Conservation (phyloP, 2,797 vertebrate genomes). For the Philypnodon macrostomus region DNA sequence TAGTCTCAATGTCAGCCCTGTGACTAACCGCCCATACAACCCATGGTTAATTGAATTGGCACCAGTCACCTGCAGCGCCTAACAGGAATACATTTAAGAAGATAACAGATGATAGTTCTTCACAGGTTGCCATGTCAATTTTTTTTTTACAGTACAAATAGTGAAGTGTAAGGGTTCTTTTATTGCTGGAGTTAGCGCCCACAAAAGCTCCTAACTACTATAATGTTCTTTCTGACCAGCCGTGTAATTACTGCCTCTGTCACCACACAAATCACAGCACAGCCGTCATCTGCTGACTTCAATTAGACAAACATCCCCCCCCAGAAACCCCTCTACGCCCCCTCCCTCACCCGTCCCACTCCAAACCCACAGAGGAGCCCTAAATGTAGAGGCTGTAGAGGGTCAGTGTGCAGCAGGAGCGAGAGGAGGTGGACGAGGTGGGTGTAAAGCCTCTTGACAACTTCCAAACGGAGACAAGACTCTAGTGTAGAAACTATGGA, state of each 20-base stretch:
- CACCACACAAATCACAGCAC: constrained; percentile 71
- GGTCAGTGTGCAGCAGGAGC: constrained; percentile 37
- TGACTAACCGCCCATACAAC: no score
- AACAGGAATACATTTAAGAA: no score
- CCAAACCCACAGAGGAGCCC: constrained; percentile 52
- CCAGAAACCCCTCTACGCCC: background rate
- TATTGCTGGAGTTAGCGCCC: constrained; percentile 63
- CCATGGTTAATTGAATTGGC: no score
- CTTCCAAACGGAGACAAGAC: constrained; percentile 28
- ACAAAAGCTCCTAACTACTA: constrained; percentile 63
- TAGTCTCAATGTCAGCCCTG: no score
- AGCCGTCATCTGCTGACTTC: constrained; percentile 73
- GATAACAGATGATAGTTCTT: no score
- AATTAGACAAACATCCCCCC: constrained; percentile 61
- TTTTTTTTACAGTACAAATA: no score
- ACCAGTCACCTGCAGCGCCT: no score
- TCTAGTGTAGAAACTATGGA: constrained; percentile 15
- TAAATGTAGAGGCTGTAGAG: constrained; percentile 47
- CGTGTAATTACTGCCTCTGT: constrained; percentile 72
- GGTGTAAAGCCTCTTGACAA: constrained; percentile 53
- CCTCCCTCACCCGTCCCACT: constrained; percentile 12
- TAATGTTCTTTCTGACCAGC: constrained; percentile 66
- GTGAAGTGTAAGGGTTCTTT: constrained; percentile 53
- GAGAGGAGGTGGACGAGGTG: constrained; percentile 62
- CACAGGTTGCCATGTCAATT: no score